Evolutionary conservation across 2,113 vertebrate species (phyloP), one percentile per base, ranked within the genome.

Genomic region (Phodopus roborovskii): DNA sequence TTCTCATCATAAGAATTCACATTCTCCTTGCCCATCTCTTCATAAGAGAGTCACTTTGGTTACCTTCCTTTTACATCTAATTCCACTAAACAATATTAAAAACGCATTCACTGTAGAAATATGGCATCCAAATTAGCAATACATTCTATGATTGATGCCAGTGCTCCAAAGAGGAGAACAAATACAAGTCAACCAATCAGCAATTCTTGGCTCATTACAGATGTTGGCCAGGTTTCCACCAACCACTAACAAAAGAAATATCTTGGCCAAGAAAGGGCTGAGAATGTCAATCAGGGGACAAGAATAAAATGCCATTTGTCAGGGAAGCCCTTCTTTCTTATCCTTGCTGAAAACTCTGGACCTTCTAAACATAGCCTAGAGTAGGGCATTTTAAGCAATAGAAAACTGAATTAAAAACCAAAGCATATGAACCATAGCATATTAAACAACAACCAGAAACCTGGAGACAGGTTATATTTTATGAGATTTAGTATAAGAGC

Each of bases 51-150:
- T 86, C 42, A 70, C 22, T 13, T 89, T 68, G 30, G 36, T 75
- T 91, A 74, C 5, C 68, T 39, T 20, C 7, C 39, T 19, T 82
- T 53, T 4, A n/a, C 50, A n/a, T 88, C 45, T 53, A 87, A 60
- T 86, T 73, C 45, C n/a, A 94, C 88, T 16, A 60, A 95, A 85
- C 36, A 86, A 48, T 58, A 87, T 79, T 92, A 64, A 78, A 94
- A 95, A 83, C 87, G n/a, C 28, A 82, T 42, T 89, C 30, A 93
- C 9, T 93, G 6, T 60, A 88, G 45, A 95, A 94, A 85, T 42
- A 92, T 45, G 68, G 56, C 86, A 45, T 83, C 42, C 86, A 66
- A 88, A 96, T 53, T 1, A 96, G 74, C 78, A 93, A 15, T 50
- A 53, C 68, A 66, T 94, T 36, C 73, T 74, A 90, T 9, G 45